A percentile compares a stretch with the other conserved stretches of the same genome.
These are phyloP conservation scores for Anodontia alba DNA, from an alignment of 2,888 invertebrate genomes.

Conservation along the genomic window DNA sequence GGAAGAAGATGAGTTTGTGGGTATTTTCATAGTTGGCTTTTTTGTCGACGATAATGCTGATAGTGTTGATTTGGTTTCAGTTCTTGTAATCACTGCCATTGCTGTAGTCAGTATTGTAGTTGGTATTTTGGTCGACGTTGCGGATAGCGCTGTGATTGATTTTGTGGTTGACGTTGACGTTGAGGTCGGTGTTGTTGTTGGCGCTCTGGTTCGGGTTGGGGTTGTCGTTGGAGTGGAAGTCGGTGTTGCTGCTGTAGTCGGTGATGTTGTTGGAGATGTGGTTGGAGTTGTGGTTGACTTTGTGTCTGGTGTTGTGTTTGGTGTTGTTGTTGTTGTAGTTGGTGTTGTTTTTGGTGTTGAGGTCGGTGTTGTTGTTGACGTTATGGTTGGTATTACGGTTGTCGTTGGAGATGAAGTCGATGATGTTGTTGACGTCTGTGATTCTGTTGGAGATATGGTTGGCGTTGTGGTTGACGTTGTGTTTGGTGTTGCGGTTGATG, in stretches of 20 bases:
- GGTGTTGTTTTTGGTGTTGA: background rate
- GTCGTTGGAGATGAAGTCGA: background rate
- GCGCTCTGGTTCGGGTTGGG: constrained; percentile 2
- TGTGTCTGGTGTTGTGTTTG: background rate
- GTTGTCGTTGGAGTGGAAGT: background rate
- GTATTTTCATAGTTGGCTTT: background rate
- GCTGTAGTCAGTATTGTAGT: background rate
- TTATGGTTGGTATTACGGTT: background rate
- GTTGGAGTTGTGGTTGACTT: background rate
- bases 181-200: constrained; percentile 14
- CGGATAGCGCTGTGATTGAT: background rate
- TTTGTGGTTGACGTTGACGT: constrained; percentile 21
- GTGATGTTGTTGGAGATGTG: background rate
- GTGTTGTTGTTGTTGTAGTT: background rate
- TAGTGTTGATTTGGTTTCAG: background rate
- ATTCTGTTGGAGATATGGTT: too few species aligned
- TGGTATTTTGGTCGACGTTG: background rate
- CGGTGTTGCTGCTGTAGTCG: background rate
- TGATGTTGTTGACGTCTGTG: too few species aligned
- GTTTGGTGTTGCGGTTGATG: too few species aligned
- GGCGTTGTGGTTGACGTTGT: too few species aligned
- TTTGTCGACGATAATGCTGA: background rate
- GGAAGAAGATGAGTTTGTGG: too few species aligned
- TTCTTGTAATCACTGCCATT: background rate
- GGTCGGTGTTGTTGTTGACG: too few species aligned